These are phyloP conservation scores for Drosophila ezoana DNA, from an alignment of 2,888 invertebrate species.

Conservation along the genomic window DNA sequence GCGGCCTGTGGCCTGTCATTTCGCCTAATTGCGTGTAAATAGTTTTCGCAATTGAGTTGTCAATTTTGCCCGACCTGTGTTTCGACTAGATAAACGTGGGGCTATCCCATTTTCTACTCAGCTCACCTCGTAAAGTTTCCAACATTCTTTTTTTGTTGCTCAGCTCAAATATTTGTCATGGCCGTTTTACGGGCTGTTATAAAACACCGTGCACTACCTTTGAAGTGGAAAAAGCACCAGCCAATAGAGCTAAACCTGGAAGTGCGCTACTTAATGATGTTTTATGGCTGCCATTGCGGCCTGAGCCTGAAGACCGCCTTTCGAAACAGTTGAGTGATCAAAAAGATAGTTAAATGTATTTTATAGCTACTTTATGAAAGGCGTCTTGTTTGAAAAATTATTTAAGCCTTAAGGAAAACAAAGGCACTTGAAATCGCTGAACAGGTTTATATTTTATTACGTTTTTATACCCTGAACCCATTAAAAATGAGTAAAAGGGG, in stretches of 20 bases:
- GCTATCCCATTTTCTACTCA: slow-evolving; percentile 13
- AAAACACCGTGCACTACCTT: slow-evolving; percentile 33
- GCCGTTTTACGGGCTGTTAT: slow-evolving; percentile 58
- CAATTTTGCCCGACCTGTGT: slow-evolving; percentile 56
- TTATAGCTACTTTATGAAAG: too few relatives aligned
- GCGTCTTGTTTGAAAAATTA: neutral
- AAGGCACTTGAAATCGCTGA: too few relatives aligned
- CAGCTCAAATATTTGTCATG: slow-evolving; percentile 66
- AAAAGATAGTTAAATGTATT: slow-evolving; percentile 4
- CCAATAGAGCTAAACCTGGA: slow-evolving; percentile 4
- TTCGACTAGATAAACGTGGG: slow-evolving; percentile 22
- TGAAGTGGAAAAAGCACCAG: slow-evolving; percentile 12
- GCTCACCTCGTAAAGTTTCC: slow-evolving; percentile 43
- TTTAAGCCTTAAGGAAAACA: neutral
- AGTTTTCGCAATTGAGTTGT: slow-evolving; percentile 77
- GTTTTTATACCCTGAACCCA: too few relatives aligned
- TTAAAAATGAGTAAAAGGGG: too few relatives aligned
- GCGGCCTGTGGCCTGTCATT: slow-evolving; percentile 43
- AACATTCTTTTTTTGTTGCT: slow-evolving; percentile 36
- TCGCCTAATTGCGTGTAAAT: slow-evolving; percentile 76
- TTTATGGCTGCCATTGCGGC: slow-evolving; percentile 36
- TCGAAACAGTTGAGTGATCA: slow-evolving; percentile 2
- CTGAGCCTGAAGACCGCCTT: neutral
- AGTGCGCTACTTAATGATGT: slow-evolving; percentile 38
- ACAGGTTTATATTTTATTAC: too few relatives aligned